phyloP scores from a whole-genome alignment of 2,113 vertebrate genomes.

The Neomonachus schauinslandi region DNA sequence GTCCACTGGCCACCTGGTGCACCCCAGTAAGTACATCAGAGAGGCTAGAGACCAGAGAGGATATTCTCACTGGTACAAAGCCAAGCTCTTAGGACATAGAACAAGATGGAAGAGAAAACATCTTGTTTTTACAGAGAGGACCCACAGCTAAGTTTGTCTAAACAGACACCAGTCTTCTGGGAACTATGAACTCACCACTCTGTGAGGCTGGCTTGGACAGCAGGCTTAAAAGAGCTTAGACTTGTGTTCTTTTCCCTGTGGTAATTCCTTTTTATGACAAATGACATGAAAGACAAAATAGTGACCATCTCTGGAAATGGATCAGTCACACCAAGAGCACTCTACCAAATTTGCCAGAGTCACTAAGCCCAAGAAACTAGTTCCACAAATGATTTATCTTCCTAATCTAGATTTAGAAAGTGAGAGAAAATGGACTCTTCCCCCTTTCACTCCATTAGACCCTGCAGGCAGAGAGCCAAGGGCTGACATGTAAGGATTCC shows the following conservation, averaged over 20 bases:
- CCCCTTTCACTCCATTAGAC: neutral
- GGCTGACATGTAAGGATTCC: neutral
- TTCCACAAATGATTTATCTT: neutral
- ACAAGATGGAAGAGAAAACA: neutral
- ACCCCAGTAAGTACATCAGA: neutral
- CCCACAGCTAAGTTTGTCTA: neutral
- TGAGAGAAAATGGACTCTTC: neutral
- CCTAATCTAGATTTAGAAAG: neutral
- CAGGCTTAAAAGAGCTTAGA: neutral
- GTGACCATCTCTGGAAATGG: neutral
- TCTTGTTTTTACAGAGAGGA: neutral
- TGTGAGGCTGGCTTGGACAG: neutral
- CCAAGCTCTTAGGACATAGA: neutral
- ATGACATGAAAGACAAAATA: neutral
- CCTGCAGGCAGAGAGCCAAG: neutral
- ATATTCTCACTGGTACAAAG: neutral
- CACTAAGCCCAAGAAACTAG: neutral
- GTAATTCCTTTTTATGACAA: neutral
- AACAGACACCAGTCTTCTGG: neutral
- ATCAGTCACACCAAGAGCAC: neutral
- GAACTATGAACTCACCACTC: neutral
- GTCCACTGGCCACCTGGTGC: neutral
- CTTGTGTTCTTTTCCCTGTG: neutral
- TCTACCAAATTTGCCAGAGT: neutral
- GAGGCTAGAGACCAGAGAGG: neutral